These are phyloP conservation scores for Dufourea novaeangliae DNA, from an alignment of 1,140 invertebrate species.

Conservation along the genomic window DNA sequence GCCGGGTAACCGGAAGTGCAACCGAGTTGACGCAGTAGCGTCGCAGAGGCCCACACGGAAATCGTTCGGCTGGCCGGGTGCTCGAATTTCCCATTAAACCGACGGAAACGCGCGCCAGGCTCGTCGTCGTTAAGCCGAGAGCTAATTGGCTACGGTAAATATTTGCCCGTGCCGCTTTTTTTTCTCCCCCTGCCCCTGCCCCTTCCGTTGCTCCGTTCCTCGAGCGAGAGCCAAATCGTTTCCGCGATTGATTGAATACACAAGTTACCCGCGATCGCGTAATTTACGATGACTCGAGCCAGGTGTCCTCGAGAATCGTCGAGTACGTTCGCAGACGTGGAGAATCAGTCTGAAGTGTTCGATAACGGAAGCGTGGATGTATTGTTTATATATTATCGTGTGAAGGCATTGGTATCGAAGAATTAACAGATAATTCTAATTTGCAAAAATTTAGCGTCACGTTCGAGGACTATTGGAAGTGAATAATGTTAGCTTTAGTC, in stretches of 20 bases:
- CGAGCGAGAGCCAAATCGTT: too few species aligned
- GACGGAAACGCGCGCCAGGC: background rate
- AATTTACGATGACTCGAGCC: too few species aligned
- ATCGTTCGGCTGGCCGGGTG: background rate
- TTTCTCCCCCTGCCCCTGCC: background rate
- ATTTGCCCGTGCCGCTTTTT: background rate
- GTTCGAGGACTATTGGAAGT: too few species aligned
- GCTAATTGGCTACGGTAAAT: conserved; percentile 11
- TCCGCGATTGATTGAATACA: background rate
- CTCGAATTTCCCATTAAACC: conserved; percentile 11
- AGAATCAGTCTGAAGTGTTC: too few species aligned
- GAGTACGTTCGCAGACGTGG: too few species aligned
- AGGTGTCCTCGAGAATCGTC: too few species aligned
- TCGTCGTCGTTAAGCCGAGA: background rate
- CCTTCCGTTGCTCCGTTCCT: background rate
- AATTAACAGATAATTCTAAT: too few species aligned
- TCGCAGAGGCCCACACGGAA: background rate
- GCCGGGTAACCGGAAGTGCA: conserved; percentile 3
- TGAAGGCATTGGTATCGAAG: too few species aligned
- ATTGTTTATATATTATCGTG: too few species aligned
- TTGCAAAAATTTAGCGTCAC: too few species aligned
- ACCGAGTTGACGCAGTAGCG: conserved; percentile 4
- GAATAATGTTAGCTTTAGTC: too few species aligned
- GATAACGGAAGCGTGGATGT: too few species aligned
- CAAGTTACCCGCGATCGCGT: background rate